phyloP scores from a whole-genome alignment of 2,888 invertebrate species.

The Drosophila infuscata region DNA sequence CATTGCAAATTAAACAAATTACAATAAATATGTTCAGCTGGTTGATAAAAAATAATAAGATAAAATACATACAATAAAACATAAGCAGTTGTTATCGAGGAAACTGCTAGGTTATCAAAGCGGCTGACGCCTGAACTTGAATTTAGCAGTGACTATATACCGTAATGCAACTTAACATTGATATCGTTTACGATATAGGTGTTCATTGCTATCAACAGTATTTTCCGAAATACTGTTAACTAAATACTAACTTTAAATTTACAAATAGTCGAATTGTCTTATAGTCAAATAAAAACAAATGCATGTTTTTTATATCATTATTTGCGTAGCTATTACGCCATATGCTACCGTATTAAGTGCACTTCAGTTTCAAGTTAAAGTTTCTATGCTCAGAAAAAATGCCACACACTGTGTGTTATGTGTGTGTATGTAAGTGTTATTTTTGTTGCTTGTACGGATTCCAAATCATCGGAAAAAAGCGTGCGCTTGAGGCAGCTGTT shows the following conservation, averaged over 20 bases:
- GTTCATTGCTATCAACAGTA: conserved; percentile 6
- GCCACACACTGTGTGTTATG: conserved; percentile 63
- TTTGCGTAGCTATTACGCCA: conserved; percentile 29
- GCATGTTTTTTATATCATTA: neutral
- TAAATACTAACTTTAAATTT: conserved; percentile 8
- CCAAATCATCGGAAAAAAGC: conserved; percentile 72
- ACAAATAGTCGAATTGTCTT: neutral
- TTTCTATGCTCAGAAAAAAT: conserved; percentile 33
- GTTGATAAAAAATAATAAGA: neutral
- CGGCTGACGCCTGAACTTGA: neutral
- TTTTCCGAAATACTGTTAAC: conserved; percentile 19
- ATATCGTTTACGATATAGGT: neutral
- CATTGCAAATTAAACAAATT: neutral
- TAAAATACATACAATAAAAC: neutral
- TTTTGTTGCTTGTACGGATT: conserved; percentile 71
- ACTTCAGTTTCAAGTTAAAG: conserved; percentile 1
- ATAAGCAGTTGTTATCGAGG: neutral
- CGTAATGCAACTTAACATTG: neutral
- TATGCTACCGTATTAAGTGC: conserved; percentile 53
- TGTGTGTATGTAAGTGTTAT: conserved; percentile 2
- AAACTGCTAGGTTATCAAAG: neutral
- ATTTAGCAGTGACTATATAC: conserved; percentile 1
- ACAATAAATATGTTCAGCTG: neutral
- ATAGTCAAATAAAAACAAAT: neutral
- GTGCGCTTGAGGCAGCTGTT: conserved; percentile 71